Percentiles rank a stretch among this genome's conserved stretches.
These are phyloP conservation scores for Platyscapa corneri DNA, from an alignment of 1,140 invertebrate species.

Conservation along the genomic window DNA sequence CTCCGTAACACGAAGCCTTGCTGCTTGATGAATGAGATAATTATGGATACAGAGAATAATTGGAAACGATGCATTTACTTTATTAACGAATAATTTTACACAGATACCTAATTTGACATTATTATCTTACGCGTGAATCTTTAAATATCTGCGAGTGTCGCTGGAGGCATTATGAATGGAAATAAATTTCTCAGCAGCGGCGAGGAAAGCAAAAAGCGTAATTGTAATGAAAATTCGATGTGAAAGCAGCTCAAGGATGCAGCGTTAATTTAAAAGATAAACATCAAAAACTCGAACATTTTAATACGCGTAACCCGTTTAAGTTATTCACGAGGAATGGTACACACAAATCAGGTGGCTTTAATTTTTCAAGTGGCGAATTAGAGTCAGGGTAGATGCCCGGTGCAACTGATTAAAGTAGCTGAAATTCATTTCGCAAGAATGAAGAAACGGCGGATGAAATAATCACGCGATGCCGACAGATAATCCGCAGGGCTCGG, in stretches of 20 bases:
- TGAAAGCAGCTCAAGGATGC: constrained; percentile 41
- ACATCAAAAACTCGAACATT: constrained; percentile 23
- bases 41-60: constrained; percentile 24
- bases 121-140: background rate
- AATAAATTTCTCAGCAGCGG: background rate
- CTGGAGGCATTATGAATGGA: background rate
- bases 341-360: background rate
- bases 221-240: constrained; percentile 22
- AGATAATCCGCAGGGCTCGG: background rate
- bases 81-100: background rate
- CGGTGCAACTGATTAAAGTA: background rate
- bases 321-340: background rate
- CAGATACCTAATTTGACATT: background rate
- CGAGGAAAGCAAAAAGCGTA: background rate
- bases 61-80: constrained; percentile 14
- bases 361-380: background rate
- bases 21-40: constrained; percentile 27
- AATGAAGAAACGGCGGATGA: background rate
- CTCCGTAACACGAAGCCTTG: background rate
- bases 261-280: constrained; percentile 38
- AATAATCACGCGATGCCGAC: background rate
- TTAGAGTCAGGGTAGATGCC: background rate
- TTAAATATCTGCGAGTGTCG: background rate
- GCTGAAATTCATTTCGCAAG: constrained; percentile 6
- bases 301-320: constrained; percentile 10